Evolutionary conservation across 1,140 invertebrate genomes (phyloP).

Genomic region (Conus betulinus): DNA sequence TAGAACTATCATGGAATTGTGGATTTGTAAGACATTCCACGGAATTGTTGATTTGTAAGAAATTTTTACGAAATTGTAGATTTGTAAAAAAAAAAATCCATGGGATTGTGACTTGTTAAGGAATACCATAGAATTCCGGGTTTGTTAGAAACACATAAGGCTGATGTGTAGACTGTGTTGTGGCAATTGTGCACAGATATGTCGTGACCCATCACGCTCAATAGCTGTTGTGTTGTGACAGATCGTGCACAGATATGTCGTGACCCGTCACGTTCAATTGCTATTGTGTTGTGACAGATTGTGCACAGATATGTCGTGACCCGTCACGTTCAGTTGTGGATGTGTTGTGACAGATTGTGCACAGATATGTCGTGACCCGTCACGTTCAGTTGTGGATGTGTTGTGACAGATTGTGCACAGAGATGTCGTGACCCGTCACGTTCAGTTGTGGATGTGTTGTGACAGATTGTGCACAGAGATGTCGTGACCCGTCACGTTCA

Average conservation of each 20-base stretch:
- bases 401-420: too few species aligned
- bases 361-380: slow-evolving; percentile 90
- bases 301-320: too few species aligned
- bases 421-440: background rate
- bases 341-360: slow-evolving; percentile 83
- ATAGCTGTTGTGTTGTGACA: slow-evolving; percentile 68
- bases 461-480: slow-evolving; percentile 91
- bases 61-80: too few species aligned
- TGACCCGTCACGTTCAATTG: slow-evolving; percentile 88
- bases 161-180: too few species aligned
- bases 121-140: too few species aligned
- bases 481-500: slow-evolving; percentile 90
- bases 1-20: too few species aligned
- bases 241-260: slow-evolving; percentile 92
- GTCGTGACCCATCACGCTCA: background rate
- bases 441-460: slow-evolving; percentile 18
- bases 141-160: too few species aligned
- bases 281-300: slow-evolving; percentile 49
- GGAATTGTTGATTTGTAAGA: too few species aligned
- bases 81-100: too few species aligned
- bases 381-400: slow-evolving; percentile 83
- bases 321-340: background rate
- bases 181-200: too few species aligned
- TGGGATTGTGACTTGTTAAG: too few species aligned
- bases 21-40: too few species aligned